Evolutionary conservation across 2,113 vertebrate species (phyloP), one percentile per base, ranked within the genome.

Genomic region (Garra rufa): DNA sequence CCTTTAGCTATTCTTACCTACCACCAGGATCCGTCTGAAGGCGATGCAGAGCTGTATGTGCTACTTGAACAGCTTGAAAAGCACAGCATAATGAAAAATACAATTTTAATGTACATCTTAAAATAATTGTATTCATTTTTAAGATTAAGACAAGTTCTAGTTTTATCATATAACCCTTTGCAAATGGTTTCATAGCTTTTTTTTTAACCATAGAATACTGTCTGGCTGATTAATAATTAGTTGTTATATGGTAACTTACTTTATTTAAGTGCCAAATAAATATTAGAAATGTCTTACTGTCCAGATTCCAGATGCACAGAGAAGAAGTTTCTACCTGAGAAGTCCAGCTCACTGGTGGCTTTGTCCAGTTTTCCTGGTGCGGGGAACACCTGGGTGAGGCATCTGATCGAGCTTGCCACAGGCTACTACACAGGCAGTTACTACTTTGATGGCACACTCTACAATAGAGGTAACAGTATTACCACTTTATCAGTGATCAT

Each of bases 361-460:
- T 50, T 97, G 86, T 96, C 96, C 0, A 97, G 96, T 85, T 97
- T 97, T 88, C 96, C 96, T 0, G 96, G 96, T 11, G 96, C 96
- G 0, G 96, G 96, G 6, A 97, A 97, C 73, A 97, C 96, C 0
- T 97, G 96, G 96, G 95, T 94, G 1, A 93, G 96, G 2, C 96
- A 97, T 69, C 88, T 97, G 86, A 96, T 97, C 0, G 96, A 97
- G 83, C 96, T 96, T 0, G 95, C 95, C 70, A 97, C 96, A 0
- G 96, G 96, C 44, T 96, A 93, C 93, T 97, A 97, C 86, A 97
- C 96, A 0, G 96, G 96, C 14, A 97, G 96, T 89, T 97, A 96
- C 48, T 97, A 97, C 89, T 97, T 97, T 1, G 96, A 97, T 1
- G 96, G 96, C 77, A 93, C 95, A 0, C 94, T 97, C 30, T 97